Percentiles rank a stretch among this genome's conserved stretches.
Conservation (phyloP, 2,113 vertebrate species). For the Podilymbus podiceps region DNA sequence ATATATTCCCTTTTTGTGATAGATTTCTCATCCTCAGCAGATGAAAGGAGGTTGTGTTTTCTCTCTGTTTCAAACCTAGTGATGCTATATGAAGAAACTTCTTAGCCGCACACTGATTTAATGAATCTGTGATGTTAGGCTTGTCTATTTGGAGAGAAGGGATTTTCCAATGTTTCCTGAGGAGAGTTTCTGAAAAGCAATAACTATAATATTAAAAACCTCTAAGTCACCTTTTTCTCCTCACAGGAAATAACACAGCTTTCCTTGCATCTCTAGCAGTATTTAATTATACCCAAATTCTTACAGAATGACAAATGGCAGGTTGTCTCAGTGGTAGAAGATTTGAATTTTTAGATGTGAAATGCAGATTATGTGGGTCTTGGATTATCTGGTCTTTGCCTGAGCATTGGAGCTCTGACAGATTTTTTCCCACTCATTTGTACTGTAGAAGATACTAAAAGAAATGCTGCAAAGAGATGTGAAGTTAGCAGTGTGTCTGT, state of each 20-base stretch:
- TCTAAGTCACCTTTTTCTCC: constrained; percentile 52
- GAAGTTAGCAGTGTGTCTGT: not conserved
- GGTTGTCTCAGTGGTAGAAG: constrained; percentile 22
- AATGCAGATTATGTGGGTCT: not conserved
- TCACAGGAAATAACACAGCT: constrained; percentile 64
- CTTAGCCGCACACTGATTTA: not conserved
- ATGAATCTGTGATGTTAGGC: constrained; percentile 32
- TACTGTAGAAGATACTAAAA: not conserved
- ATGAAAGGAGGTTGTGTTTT: constrained; percentile 6
- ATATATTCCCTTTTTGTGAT: constrained; percentile 45
- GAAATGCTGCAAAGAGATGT: not conserved
- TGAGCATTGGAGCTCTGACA: not conserved
- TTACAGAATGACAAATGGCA: constrained; percentile 58
- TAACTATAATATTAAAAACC: constrained; percentile 58
- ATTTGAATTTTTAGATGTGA: constrained; percentile 32
- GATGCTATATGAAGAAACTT: constrained; percentile 10
- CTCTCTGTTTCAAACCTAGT: constrained; percentile 8
- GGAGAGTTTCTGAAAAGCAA: constrained; percentile 62
- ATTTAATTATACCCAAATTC: constrained; percentile 54
- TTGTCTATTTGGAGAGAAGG: constrained; percentile 32
- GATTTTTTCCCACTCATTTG: not conserved
- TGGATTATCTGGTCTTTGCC: constrained; percentile 38
- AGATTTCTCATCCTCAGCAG: constrained; percentile 30
- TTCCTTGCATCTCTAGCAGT: constrained; percentile 27
- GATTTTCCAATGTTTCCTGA: constrained; percentile 56